Evolutionary conservation across 2,113 vertebrate genomes (phyloP), one percentile per base, ranked within the genome.

Genomic region (Mesocricetus auratus): DNA sequence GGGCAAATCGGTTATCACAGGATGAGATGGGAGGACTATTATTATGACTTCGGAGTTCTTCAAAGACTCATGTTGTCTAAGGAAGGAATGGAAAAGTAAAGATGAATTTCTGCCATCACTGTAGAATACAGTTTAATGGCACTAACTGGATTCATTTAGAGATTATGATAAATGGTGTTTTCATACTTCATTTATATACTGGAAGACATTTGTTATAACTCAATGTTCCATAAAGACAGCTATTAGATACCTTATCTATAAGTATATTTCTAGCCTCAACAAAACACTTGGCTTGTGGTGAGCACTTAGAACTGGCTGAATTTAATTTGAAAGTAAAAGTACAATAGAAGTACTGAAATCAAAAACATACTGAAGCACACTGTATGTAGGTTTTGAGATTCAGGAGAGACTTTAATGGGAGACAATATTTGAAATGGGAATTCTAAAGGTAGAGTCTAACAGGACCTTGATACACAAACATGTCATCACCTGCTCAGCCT

Each of bases 301-400:
- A 29, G 29, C 11, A 62, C 33, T 90, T 31, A 79, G 1, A 47
- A 71, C n/a, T 77, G 68, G 86, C 1, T 79, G 50, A 95, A 42
- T 86, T 89, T n/a, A 81, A 50, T 89, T 86, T 79, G 8, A 94
- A 93, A 74, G 19, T 56, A 88, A 86, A 86, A 81, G 69, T 31
- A 71, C 31, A 93, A 73, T 9, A 2, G n/a, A 26, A 29, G 74
- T 78, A 50, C 19, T 50, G n/a, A 68, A n/a, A n/a, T 91, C 81
- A 10, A 73, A n/a, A n/a, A 91, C 75, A 7, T 56, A 79, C 15
- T 56, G 15, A 36, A 1, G 9, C 9, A 78, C 19, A 85, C 29
- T 66, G 12, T 73, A 78, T 66, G 21, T 78, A 88, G 26, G 9
- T 42, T 89, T 39, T 22, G 3, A 13, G 29, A 93, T 86, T 42